Evolutionary conservation across 2,888 invertebrate species (phyloP).

Genomic region (Nipponacmea schrenckii): DNA sequence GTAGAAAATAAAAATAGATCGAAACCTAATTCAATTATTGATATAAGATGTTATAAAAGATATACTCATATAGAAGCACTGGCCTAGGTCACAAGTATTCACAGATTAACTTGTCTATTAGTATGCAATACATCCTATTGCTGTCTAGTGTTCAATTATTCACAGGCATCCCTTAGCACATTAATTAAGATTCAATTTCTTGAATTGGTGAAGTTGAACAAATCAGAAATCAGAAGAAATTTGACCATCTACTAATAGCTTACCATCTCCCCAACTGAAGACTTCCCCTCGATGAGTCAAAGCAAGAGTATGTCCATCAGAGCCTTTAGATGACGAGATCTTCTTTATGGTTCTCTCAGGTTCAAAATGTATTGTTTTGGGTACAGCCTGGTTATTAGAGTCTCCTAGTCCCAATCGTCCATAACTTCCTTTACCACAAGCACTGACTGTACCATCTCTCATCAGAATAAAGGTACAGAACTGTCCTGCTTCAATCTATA

Average conservation of each 20-base stretch:
- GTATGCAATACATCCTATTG: too few species aligned
- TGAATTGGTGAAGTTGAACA: too few species aligned
- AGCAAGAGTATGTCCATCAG: constrained; percentile 76
- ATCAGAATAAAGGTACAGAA: constrained; percentile 76
- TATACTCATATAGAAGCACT: too few species aligned
- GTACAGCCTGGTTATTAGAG: constrained; percentile 73
- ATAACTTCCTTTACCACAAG: constrained; percentile 76
- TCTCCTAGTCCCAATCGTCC: constrained; percentile 76
- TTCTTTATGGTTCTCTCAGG: constrained; percentile 66
- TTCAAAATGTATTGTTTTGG: constrained; percentile 72
- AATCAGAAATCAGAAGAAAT: too few species aligned
- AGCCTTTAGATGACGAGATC: constrained; percentile 75
- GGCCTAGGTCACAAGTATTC: too few species aligned
- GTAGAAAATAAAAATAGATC: too few species aligned
- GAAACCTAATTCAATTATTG: too few species aligned
- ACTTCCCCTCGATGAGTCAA: constrained; percentile 75
- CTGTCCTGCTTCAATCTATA: constrained; percentile 75
- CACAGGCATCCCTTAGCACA: too few species aligned
- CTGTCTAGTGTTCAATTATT: too few species aligned
- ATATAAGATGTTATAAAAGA: too few species aligned
- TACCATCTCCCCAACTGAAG: constrained; percentile 77
- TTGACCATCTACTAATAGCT: constrained; percentile 22
- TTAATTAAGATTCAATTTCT: too few species aligned
- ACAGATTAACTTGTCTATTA: too few species aligned
- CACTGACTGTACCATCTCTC: constrained; percentile 73